Base-by-base conservation (phyloP, 1,140 invertebrate species). In the Carposina sasakii region DNA sequence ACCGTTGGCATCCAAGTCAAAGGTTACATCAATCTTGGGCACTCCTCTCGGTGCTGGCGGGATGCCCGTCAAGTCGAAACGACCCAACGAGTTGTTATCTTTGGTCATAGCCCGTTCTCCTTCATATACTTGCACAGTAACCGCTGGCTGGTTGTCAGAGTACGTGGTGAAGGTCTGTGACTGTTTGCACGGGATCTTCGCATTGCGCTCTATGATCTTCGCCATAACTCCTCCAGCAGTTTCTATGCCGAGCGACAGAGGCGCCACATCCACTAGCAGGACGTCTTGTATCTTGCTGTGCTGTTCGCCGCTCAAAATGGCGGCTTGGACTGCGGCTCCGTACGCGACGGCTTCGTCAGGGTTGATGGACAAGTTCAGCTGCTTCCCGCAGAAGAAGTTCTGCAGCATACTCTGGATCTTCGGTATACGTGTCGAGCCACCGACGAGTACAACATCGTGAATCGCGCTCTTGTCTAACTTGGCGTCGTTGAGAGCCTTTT, bases 31-130 rank as follows among this genome's bases (percentile, higher is more conserved):
- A 52, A 96, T 92, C 65, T 95, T 90, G 0, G 92, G 91, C 0
- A 94, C 90, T 22, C 93, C 93, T 10, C 93, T 84, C 0, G 93
- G 93, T 12, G 93, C 93, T 8, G 94, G 93, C 8, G 93, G 92
- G 41, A 95, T 94, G 12, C 92, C 93, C 0, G 88, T 90, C 34
- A 96, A 72, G 60, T 93, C 89, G 71, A 95, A 94, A 30, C 88
- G 92, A 30, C 93, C 93, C 36, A 95, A 79, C 6, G 91, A 64
- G 65, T 94, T 92, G 79, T 93, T 93, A 60, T 93, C 90, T 64
- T 90, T 91, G 6, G 92, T 93, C 90, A 93, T 93, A 9, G 89
- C 89, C 10, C 91, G 76, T 63, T 92, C 91, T 26, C 91, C 91
- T 72, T 92, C 90, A 61, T 86, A 91, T 5, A 89, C 88, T 52